Conservation (phyloP, 2,113 vertebrate species). For the Chascanopsetta lugubris region DNA sequence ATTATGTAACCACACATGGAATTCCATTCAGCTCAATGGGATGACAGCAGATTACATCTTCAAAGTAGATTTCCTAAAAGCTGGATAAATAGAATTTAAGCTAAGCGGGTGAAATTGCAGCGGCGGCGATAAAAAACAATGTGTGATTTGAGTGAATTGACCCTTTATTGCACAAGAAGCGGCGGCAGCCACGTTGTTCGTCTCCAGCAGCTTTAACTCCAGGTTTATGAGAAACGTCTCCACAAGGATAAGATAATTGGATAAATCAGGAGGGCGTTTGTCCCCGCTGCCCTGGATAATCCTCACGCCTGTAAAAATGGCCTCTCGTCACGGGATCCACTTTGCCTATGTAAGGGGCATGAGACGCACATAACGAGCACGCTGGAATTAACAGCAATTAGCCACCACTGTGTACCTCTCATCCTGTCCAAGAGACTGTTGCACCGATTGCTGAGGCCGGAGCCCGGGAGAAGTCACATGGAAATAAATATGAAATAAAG, state of each 20-base stretch:
- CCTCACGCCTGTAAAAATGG: conserved; percentile 12
- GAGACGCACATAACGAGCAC: conserved; percentile 12
- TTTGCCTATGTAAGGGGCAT: conserved; percentile 18
- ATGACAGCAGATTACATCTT: neutral
- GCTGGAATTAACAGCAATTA: conserved; percentile 39
- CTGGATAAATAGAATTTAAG: neutral
- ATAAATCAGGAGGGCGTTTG: conserved; percentile 25
- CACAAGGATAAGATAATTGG: conserved; percentile 39
- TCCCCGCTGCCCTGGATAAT: conserved; percentile 28
- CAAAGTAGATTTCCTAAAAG: neutral
- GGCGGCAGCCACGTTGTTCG: neutral
- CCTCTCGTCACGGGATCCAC: conserved; percentile 20
- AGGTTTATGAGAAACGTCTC: conserved; percentile 16
- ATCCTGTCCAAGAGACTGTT: conserved; percentile 17
- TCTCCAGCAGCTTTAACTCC: neutral
- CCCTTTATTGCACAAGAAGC: conserved; percentile 5
- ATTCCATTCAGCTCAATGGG: neutral
- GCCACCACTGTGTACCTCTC: conserved; percentile 25
- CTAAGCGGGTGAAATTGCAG: neutral
- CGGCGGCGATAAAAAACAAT: neutral
- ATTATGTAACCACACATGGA: conserved; percentile 5
- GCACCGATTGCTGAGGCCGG: neutral
- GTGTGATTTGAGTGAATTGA: neutral
- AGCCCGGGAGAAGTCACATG: conserved; percentile 10
- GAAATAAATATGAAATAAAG: too few species aligned